Conservation (phyloP, 2,113 vertebrate genomes). For the Leptocoma aspasia region DNA sequence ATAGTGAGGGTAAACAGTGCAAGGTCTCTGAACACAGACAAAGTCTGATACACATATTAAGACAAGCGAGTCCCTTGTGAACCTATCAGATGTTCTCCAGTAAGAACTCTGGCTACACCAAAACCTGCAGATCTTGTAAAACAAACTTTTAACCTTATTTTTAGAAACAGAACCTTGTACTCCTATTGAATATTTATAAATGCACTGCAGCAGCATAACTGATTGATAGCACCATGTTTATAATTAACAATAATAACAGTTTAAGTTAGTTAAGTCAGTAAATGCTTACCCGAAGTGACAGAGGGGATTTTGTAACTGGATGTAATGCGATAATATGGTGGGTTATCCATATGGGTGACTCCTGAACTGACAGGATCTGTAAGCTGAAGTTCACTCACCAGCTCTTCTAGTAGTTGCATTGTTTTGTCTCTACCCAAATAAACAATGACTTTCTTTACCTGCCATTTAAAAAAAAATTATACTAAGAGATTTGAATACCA, state of each 20-base stretch:
- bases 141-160: background rate
- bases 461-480: background rate
- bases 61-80: background rate
- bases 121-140: background rate
- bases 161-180: background rate
- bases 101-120: background rate
- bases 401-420: constrained; percentile 95
- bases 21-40: background rate
- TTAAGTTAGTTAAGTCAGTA: background rate
- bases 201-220: background rate
- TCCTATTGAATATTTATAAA: background rate
- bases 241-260: background rate
- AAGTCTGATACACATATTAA: background rate
- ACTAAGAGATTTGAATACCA: background rate
- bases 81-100: background rate
- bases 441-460: constrained; percentile 99
- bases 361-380: constrained; percentile 93
- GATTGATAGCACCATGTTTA: background rate
- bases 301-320: constrained; percentile 96
- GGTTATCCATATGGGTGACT: constrained; percentile 97
- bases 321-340: constrained; percentile 94
- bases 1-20: background rate
- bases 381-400: constrained; percentile 93
- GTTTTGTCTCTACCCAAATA: constrained; percentile 98
- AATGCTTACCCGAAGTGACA: constrained; percentile 91